Evolutionary conservation across 2,113 vertebrate genomes (phyloP).

Genomic region (Crypturellus undulatus): DNA sequence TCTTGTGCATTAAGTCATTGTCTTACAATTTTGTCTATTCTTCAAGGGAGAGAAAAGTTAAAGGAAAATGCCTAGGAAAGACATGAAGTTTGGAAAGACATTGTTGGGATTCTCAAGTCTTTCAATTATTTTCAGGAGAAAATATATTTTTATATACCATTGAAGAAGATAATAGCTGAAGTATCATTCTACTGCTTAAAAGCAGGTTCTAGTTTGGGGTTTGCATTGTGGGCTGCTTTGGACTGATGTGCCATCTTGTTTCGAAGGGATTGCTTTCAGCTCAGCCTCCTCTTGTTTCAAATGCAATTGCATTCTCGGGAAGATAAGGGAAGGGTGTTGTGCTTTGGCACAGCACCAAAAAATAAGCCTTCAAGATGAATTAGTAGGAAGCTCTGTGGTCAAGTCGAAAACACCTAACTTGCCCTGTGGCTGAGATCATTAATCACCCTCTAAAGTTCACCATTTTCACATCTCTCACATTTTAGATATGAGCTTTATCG

Average conservation of each 20-base stretch:
- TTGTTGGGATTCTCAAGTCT: neutral
- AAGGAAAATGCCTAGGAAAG: neutral
- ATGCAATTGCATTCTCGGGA: neutral
- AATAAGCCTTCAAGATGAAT: neutral
- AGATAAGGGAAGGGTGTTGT: neutral
- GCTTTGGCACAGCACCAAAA: neutral
- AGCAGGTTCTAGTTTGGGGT: neutral
- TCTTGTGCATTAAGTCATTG: neutral
- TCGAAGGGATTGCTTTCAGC: neutral
- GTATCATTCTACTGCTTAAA: neutral
- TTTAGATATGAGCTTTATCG: constrained; percentile 15
- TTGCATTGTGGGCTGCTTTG: neutral
- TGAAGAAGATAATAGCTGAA: neutral
- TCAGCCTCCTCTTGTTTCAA: neutral
- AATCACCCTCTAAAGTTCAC: constrained; percentile 1
- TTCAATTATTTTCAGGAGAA: neutral
- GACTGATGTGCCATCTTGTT: neutral
- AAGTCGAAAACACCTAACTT: neutral
- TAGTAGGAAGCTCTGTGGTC: neutral
- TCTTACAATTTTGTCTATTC: neutral
- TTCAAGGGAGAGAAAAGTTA: neutral
- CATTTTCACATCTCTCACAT: neutral
- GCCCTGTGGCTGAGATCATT: neutral
- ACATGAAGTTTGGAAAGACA: neutral
- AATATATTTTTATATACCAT: neutral